These are phyloP conservation scores for Andrena fulva DNA, from an alignment of 2,888 invertebrate species.

Conservation along the genomic window DNA sequence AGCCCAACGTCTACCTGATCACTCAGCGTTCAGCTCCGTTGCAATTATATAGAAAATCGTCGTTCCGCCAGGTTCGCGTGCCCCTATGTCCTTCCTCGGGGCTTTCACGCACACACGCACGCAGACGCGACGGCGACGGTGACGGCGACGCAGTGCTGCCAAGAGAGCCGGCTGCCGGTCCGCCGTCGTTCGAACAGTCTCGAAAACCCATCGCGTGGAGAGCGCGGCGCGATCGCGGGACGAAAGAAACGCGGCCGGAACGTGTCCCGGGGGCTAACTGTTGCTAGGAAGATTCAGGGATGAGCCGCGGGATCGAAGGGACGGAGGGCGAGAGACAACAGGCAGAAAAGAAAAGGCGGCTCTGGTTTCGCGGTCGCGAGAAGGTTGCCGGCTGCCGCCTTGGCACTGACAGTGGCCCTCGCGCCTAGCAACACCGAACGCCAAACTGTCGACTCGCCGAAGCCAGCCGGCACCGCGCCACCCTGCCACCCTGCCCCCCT, in stretches of 20 bases:
- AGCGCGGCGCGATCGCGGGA: not conserved
- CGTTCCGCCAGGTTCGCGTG: slow-evolving; percentile 40
- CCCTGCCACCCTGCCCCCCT: slow-evolving; percentile 59
- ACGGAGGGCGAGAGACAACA: slow-evolving; percentile 8
- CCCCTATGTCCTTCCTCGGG: slow-evolving; percentile 37
- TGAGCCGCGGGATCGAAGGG: not conserved
- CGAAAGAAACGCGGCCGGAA: no score
- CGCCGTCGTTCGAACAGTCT: slow-evolving; percentile 40
- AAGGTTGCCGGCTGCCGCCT: slow-evolving; percentile 78
- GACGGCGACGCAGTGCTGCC: slow-evolving; percentile 60
- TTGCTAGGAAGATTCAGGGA: not conserved
- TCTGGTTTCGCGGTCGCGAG: slow-evolving; percentile 63
- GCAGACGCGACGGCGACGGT: slow-evolving; percentile 58
- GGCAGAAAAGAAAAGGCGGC: slow-evolving; percentile 21
- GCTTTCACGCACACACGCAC: slow-evolving; percentile 65
- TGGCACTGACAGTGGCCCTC: slow-evolving; percentile 83
- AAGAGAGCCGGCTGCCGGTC: slow-evolving; percentile 42
- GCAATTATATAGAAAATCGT: not conserved
- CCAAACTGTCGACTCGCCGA: slow-evolving; percentile 75
- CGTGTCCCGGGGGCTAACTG: no score
- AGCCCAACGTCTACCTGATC: slow-evolving; percentile 34
- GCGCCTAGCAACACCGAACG: slow-evolving; percentile 83
- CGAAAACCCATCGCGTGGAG: slow-evolving; percentile 44
- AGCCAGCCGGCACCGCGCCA: slow-evolving; percentile 69
- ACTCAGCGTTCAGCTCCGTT: not conserved